phyloP scores from a whole-genome alignment of 2,888 invertebrate species.

The Myopa tessellatipennis region DNA sequence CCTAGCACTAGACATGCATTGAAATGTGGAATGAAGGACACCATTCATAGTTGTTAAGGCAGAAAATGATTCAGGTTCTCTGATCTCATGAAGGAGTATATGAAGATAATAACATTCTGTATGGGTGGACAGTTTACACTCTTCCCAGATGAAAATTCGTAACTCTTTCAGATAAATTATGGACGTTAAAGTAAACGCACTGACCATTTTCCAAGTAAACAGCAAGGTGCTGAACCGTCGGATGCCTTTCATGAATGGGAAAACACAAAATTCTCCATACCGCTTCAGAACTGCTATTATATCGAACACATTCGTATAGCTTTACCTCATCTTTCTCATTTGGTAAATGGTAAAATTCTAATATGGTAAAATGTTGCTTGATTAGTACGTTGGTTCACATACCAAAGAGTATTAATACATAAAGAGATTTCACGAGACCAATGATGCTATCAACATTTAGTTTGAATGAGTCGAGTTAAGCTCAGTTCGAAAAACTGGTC shows the following conservation, averaged over 20 bases:
- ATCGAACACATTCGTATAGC: constrained; percentile 32
- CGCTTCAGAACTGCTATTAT: constrained; percentile 37
- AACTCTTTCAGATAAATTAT: background rate
- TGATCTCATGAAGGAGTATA: too few relatives aligned
- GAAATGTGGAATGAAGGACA: too few relatives aligned
- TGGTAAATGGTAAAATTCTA: too few relatives aligned
- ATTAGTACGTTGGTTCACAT: constrained; percentile 26
- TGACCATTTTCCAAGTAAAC: constrained; percentile 30
- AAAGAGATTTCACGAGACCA: too few relatives aligned
- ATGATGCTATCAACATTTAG: too few relatives aligned
- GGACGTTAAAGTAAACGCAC: constrained; percentile 2
- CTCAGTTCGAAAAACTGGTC: too few relatives aligned
- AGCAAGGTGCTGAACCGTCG: constrained; percentile 30
- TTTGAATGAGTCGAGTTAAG: too few relatives aligned
- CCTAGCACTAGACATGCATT: too few relatives aligned
- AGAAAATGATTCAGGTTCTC: too few relatives aligned
- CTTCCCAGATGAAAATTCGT: constrained; percentile 1
- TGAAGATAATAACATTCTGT: constrained; percentile 6
- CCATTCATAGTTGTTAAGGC: too few relatives aligned
- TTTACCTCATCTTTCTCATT: constrained; percentile 30
- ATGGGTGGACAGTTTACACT: background rate
- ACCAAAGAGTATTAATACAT: too few relatives aligned
- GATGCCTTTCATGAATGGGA: constrained; percentile 31
- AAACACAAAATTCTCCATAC: constrained; percentile 33
- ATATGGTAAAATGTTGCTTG: constrained; percentile 6